Percentiles rank a stretch among this genome's conserved stretches.
These are phyloP conservation scores for Cervus canadensis DNA, from an alignment of 2,113 vertebrate species.

Conservation along the genomic window DNA sequence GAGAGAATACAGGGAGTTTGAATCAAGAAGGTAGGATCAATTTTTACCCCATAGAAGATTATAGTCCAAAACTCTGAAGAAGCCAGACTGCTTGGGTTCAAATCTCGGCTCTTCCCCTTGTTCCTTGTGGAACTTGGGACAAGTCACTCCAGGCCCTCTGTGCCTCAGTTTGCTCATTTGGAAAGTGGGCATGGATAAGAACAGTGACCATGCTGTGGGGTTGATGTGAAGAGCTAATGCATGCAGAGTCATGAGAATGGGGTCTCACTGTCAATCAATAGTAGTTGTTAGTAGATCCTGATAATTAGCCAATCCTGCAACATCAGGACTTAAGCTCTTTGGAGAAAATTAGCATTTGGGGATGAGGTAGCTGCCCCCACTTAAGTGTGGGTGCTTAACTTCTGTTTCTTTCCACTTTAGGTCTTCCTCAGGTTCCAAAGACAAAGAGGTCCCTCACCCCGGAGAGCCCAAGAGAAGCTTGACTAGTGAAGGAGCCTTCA, in stretches of 20 bases:
- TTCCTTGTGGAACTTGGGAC: not conserved
- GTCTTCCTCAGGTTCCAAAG: not conserved
- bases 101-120: not conserved
- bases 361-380: not conserved
- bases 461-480: constrained; percentile 7
- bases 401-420: not conserved
- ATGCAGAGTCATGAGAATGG: not conserved
- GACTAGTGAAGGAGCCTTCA: not conserved
- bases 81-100: not conserved
- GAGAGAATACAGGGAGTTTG: not conserved
- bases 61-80: not conserved
- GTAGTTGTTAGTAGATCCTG: not conserved
- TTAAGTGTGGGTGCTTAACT: not conserved
- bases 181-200: not conserved
- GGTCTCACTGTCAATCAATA: not conserved
- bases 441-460: not conserved
- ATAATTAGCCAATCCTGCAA: not conserved
- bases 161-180: not conserved
- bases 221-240: not conserved
- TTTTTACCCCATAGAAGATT: not conserved
- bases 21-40: not conserved
- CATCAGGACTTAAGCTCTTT: not conserved
- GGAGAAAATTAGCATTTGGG: not conserved
- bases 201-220: not conserved
- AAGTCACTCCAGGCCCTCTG: not conserved